A percentile compares a stretch with the other conserved stretches of the same genome.
phyloP scores from a whole-genome alignment of 2,797 vertebrate species.

The Otolemur crassicaudatus region DNA sequence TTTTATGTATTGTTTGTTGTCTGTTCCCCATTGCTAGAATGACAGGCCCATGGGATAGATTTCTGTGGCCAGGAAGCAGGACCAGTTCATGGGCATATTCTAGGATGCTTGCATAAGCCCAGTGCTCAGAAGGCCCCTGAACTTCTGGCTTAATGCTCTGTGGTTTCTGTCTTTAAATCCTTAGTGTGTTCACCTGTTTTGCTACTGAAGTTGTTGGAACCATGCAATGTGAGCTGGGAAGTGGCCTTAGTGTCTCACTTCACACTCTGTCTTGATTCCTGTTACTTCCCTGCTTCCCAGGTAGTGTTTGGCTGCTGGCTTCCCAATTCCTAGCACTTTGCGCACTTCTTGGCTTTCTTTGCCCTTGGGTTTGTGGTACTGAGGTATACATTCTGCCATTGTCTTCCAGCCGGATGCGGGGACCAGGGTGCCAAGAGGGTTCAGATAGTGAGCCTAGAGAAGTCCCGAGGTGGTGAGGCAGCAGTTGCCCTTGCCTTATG shows the following conservation, averaged over 20 bases:
- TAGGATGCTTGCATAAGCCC: neutral
- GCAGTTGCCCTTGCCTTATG: neutral
- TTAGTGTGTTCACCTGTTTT: neutral
- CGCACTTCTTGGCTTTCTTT: neutral
- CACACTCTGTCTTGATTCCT: neutral
- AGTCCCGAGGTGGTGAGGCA: neutral
- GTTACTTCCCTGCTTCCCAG: neutral
- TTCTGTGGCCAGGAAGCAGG: neutral
- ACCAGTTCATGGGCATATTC: neutral
- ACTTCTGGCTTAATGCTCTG: neutral
- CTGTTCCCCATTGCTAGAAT: neutral
- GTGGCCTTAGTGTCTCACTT: neutral
- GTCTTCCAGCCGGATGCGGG: neutral
- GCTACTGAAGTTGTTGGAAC: neutral
- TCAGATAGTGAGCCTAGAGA: neutral
- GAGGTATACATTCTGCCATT: neutral
- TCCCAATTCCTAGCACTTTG: neutral
- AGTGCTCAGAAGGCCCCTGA: neutral
- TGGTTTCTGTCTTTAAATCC: neutral
- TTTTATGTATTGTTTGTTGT: neutral
- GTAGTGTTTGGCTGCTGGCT: neutral
- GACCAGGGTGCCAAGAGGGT: neutral
- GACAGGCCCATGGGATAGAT: neutral
- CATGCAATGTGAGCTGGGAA: neutral
- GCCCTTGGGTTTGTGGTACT: neutral